These are phyloP conservation scores for Athene noctua DNA, from an alignment of 2,113 vertebrate species.

Conservation along the genomic window DNA sequence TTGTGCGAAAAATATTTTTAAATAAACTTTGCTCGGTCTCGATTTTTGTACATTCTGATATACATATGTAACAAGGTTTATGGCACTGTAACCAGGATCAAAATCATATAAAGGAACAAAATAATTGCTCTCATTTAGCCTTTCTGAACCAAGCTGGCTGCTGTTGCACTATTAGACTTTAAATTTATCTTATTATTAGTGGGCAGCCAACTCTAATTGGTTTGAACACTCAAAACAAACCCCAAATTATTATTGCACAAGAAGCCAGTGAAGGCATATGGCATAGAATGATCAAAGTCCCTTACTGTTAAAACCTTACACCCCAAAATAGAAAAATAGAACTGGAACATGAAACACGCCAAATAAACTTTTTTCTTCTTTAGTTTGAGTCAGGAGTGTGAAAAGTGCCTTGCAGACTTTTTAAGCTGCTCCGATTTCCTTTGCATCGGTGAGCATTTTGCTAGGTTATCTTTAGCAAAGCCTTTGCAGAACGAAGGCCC, in stretches of 20 bases:
- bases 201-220: slow-evolving; percentile 75
- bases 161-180: slow-evolving; percentile 61
- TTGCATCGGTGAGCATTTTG: slow-evolving; percentile 12
- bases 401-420: slow-evolving; percentile 62
- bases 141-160: slow-evolving; percentile 74
- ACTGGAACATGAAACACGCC: slow-evolving; percentile 81
- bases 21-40: slow-evolving; percentile 76
- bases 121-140: slow-evolving; percentile 59
- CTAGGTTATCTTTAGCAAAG: slow-evolving; percentile 40
- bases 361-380: slow-evolving; percentile 76
- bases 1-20: slow-evolving; percentile 85
- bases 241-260: slow-evolving; percentile 89
- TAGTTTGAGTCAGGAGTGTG: slow-evolving; percentile 61
- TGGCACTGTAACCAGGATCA: slow-evolving; percentile 81
- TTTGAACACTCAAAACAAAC: slow-evolving; percentile 79
- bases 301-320: slow-evolving; percentile 73
- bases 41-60: slow-evolving; percentile 80
- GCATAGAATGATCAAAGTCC: slow-evolving; percentile 82
- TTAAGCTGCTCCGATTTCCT: slow-evolving; percentile 45
- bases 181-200: slow-evolving; percentile 69
- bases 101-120: slow-evolving; percentile 67
- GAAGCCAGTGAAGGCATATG: slow-evolving; percentile 86
- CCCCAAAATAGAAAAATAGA: slow-evolving; percentile 85
- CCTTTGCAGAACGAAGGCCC: slow-evolving; percentile 39
- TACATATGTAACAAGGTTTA: slow-evolving; percentile 85